Evolutionary conservation across 1,140 invertebrate genomes (phyloP).

Genomic region (Cherax quadricarinatus): DNA sequence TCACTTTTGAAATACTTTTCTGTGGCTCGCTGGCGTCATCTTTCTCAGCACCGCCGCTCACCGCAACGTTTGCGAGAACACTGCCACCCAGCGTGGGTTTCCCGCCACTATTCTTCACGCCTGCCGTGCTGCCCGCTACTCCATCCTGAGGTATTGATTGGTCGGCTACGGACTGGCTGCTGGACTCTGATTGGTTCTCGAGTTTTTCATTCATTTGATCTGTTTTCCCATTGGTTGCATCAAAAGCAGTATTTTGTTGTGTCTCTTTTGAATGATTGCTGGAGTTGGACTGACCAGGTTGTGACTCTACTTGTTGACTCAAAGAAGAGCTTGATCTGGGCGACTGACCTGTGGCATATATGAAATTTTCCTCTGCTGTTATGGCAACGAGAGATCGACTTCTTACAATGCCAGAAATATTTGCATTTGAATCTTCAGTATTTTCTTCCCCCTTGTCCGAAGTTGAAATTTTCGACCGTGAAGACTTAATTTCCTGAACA

Average conservation of each 20-base stretch:
- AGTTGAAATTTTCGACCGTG: neutral
- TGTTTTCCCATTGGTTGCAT: conserved; percentile 30
- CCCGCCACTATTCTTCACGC: conserved; percentile 58
- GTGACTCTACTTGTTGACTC: neutral
- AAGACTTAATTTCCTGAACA: neutral
- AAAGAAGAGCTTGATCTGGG: neutral
- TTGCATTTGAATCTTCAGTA: neutral
- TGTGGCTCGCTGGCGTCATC: neutral
- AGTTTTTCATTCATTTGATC: neutral
- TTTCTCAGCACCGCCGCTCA: conserved; percentile 31
- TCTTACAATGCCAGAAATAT: neutral
- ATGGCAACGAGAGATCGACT: conserved; percentile 37
- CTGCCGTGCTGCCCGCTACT: conserved; percentile 33
- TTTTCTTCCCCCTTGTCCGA: neutral
- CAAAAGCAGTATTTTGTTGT: neutral
- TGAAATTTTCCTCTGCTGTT: conserved; percentile 51
- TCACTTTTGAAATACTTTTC: neutral
- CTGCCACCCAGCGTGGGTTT: conserved; percentile 33
- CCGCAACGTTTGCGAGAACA: conserved; percentile 30
- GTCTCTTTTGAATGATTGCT: conserved; percentile 52
- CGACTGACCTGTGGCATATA: conserved; percentile 10
- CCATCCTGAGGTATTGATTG: conserved; percentile 65
- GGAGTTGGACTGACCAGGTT: neutral
- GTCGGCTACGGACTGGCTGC: conserved; percentile 23
- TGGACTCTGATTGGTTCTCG: conserved; percentile 37